Conservation (phyloP, 92 coral and sea anemone species). For the Pocillopora meandrina region DNA sequence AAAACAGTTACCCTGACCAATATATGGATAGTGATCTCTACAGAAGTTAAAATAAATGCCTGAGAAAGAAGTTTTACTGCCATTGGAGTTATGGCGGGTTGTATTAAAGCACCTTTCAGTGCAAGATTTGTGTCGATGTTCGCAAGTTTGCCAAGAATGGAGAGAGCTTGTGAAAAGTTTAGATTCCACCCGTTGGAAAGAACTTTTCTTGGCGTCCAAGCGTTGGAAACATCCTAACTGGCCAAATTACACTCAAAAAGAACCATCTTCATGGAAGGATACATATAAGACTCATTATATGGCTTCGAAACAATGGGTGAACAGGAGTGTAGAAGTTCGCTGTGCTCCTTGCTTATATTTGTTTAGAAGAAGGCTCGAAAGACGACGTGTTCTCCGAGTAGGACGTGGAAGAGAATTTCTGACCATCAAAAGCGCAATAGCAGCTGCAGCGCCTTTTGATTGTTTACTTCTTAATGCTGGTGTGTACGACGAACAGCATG, state of each 20-base stretch:
- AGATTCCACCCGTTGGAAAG: constrained; percentile 96
- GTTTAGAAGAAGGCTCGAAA: constrained; percentile 71
- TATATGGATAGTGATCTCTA: not conserved
- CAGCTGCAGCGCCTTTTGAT: constrained; percentile 92
- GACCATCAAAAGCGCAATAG: constrained; percentile 82
- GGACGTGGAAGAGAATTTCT: constrained; percentile 75
- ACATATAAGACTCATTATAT: constrained; percentile 83
- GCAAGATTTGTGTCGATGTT: constrained; percentile 87
- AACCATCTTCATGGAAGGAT: constrained; percentile 94
- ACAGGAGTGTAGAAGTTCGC: constrained; percentile 80
- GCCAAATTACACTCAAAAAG: constrained; percentile 86
- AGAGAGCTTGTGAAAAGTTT: constrained; percentile 93
- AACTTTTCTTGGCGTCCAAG: constrained; percentile 78
- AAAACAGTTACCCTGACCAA: not conserved
- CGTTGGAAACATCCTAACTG: constrained; percentile 98
- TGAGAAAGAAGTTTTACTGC: constrained; percentile 81
- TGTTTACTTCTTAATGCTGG: constrained; percentile 79
- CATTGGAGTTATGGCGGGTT: constrained; percentile 94
- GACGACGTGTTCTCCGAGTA: constrained; percentile 66
- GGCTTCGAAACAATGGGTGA: constrained; percentile 93
- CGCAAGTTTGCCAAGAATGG: constrained; percentile 96
- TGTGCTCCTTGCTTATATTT: constrained; percentile 83
- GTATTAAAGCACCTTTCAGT: constrained; percentile 81
- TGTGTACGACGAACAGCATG: constrained; percentile 83
- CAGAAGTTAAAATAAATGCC: constrained; percentile 56